These are phyloP conservation scores for Chaenocephalus aceratus DNA, from an alignment of 2,113 vertebrate genomes.

Conservation along the genomic window DNA sequence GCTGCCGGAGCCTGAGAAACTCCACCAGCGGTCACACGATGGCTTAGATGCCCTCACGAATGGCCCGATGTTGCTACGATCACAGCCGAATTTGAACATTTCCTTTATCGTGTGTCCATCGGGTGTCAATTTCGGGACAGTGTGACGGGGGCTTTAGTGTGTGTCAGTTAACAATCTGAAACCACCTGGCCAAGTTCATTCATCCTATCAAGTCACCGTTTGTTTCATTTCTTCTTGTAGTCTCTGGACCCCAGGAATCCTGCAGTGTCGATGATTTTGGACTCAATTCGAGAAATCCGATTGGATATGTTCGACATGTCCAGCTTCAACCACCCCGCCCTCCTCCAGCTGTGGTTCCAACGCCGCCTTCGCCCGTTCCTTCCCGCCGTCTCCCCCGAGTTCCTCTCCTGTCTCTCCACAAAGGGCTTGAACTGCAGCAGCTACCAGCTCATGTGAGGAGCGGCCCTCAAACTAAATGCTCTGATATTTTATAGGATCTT, in stretches of 20 bases:
- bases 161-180: too few relatives aligned
- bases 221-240: constrained; percentile 33
- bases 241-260: constrained; percentile 49
- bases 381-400: constrained; percentile 55
- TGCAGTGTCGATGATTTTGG: constrained; percentile 60
- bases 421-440: constrained; percentile 67
- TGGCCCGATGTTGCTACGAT: too few relatives aligned
- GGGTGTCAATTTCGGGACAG: too few relatives aligned
- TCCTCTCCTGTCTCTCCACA: constrained; percentile 72
- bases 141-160: too few relatives aligned
- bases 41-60: too few relatives aligned
- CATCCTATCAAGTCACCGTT: not conserved
- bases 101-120: too few relatives aligned
- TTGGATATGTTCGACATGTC: constrained; percentile 49
- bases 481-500: too few relatives aligned
- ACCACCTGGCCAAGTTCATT: too few relatives aligned
- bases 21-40: too few relatives aligned
- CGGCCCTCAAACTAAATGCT: not conserved
- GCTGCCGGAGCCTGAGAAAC: too few relatives aligned
- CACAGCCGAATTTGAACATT: too few relatives aligned
- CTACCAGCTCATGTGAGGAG: constrained; percentile 78
- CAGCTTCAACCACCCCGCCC: constrained; percentile 25
- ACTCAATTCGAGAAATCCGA: constrained; percentile 72
- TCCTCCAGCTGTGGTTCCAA: constrained; percentile 76
- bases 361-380: constrained; percentile 73